Evolutionary conservation across 53 echinoderm and acorn worm genomes (phyloP).

Genomic region (Arbacia lixula): DNA sequence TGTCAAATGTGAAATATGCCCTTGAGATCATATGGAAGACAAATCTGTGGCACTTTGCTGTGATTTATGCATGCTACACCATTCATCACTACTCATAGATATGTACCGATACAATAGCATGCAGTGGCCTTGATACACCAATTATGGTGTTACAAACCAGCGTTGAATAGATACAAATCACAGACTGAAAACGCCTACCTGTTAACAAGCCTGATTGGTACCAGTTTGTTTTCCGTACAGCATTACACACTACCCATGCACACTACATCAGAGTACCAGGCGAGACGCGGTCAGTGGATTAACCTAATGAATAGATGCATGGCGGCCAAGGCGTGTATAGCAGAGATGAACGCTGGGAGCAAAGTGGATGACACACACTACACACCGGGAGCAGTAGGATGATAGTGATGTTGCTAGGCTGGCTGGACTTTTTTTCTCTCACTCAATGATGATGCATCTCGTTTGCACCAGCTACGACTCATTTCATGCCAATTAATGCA

Average conservation of each 20-base stretch:
- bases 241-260: constrained; percentile 4
- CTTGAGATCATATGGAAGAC: too few relatives aligned
- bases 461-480: neutral
- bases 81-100: too few relatives aligned
- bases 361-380: constrained; percentile 8
- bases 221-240: constrained; percentile 7
- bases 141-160: too few relatives aligned
- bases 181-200: constrained; percentile 9
- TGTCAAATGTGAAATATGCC: too few relatives aligned
- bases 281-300: constrained; percentile 41
- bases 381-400: constrained; percentile 2
- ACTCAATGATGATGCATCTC: too few relatives aligned
- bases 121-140: too few relatives aligned
- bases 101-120: too few relatives aligned
- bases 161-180: too few relatives aligned
- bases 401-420: constrained; percentile 26
- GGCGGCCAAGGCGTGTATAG: constrained; percentile 5
- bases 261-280: neutral
- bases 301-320: constrained; percentile 21
- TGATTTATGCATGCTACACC: too few relatives aligned
- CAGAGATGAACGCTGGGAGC: constrained; percentile 13
- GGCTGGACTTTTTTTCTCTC: constrained; percentile 4
- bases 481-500: constrained; percentile 4
- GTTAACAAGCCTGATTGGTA: neutral
- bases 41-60: too few relatives aligned